Evolutionary conservation across 2,113 vertebrate species (phyloP), one percentile per base, ranked within the genome.

Genomic region (Lynx canadensis): DNA sequence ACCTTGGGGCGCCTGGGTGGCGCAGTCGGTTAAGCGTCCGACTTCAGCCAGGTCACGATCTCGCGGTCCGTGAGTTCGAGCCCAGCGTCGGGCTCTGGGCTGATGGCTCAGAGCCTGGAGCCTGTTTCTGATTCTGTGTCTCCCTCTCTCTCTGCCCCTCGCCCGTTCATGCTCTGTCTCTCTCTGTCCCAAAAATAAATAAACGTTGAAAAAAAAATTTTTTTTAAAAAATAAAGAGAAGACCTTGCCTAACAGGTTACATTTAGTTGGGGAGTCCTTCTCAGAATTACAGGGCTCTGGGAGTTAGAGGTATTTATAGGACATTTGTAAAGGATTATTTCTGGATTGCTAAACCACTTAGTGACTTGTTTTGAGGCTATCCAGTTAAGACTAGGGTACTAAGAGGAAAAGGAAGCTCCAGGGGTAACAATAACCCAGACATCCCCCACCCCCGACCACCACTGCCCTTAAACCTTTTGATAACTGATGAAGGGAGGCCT

Each of bases 321-420:
- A 87, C 38, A 57, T 89, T 85, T 79, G 21, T 86, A 89, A 87
- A 96, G 82, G 65, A 83, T 84, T 84, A 65, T 91, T 91, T 91
- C 52, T 95, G 74, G 80, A 91, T 89, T 89, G 66, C 65, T 95
- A 89, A 96, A 86, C 55, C 66, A 93, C 60, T 89, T 93, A 85
- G 60, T 96, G 94, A 96, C n/a, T 79, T 97, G 69, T 91, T 97
- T 96, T 96, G 92, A 90, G 83, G 60, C 50, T 66, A 91, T 92
- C 74, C 29, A 1, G 65, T 92, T 90, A 63, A 96, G 79, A 93
- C 45, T 7, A 25, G 79, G 7, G 4, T n/a, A 83, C 82, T 78
- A 82, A 78, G 31, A 87, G 65, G 27, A 74, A 68, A n/a, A 48
- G 63, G 18, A 80, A 60, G n/a, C 25, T 93, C 79, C 16, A 18